Conservation (phyloP, 2,888 invertebrate genomes). For the Eumerus sabulonum region DNA sequence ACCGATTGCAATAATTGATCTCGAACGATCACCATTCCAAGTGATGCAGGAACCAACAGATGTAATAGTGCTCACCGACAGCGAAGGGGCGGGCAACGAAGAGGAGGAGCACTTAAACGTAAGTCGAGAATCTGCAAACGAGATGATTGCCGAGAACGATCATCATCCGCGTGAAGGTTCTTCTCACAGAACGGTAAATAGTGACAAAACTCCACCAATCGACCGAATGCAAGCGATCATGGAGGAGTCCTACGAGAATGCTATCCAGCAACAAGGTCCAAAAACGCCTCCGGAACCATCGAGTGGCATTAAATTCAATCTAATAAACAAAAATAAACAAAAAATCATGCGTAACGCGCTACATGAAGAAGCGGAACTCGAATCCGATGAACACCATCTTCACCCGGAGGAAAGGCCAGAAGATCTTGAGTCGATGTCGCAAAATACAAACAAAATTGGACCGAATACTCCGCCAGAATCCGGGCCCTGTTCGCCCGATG, state of each 20-base stretch:
- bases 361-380: conserved; percentile 78
- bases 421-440: conserved; percentile 65
- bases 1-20: conserved; percentile 91
- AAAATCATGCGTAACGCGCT: conserved; percentile 83
- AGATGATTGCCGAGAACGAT: conserved; percentile 57
- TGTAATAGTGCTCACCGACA: conserved; percentile 91
- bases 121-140: conserved; percentile 71
- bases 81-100: conserved; percentile 82
- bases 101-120: conserved; percentile 72
- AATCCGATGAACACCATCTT: conserved; percentile 47
- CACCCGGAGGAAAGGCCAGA: conserved; percentile 43
- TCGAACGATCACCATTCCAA: conserved; percentile 91
- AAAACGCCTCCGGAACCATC: conserved; percentile 88
- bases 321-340: conserved; percentile 80
- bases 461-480: conserved; percentile 87
- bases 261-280: conserved; percentile 81
- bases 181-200: conserved; percentile 69
- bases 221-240: conserved; percentile 74
- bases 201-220: conserved; percentile 74
- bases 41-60: conserved; percentile 90
- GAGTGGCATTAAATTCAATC: conserved; percentile 81
- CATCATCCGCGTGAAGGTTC: conserved; percentile 64
- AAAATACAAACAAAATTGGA: conserved; percentile 81
- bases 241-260: conserved; percentile 76
- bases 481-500: conserved; percentile 87